Percentiles rank a stretch among this genome's conserved stretches.
Conservation (phyloP, 2,797 vertebrate genomes). For the Eulemur coronatus region DNA sequence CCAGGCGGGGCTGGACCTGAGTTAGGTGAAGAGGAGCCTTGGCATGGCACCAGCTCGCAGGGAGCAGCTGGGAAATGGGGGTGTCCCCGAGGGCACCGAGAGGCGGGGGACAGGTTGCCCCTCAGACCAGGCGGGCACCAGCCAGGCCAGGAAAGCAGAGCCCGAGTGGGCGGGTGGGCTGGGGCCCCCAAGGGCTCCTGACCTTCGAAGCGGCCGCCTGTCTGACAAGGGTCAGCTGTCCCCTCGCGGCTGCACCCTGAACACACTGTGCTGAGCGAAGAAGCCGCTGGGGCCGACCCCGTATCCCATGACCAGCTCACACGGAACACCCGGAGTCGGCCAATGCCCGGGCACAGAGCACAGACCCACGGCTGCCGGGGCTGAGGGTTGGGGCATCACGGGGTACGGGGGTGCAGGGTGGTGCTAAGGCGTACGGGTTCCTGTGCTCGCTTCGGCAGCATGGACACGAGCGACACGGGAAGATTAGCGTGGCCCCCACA, state of each 20-base stretch:
- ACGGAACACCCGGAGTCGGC: neutral
- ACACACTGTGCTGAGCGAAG: neutral
- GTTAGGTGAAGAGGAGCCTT: neutral
- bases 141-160: neutral
- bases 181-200: too few species aligned
- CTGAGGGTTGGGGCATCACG: fast-evolving
- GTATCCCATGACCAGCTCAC: neutral
- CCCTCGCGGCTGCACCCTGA: neutral
- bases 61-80: neutral
- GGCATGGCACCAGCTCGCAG: neutral
- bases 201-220: neutral
- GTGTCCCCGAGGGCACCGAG: neutral
- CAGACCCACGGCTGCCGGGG: fast-evolving
- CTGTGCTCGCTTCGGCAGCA: too few species aligned
- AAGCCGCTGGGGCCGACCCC: too few species aligned
- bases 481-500: neutral
- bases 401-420: fast-evolving
- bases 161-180: neutral
- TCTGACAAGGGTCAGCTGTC: neutral
- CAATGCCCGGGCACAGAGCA: fast-evolving
- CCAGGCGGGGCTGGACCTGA: too few species aligned
- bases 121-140: neutral
- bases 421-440: fast-evolving
- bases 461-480: too few species aligned
- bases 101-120: neutral